Base-by-base conservation (phyloP, 2,888 invertebrate genomes). In the Drosophila limbata region DNA sequence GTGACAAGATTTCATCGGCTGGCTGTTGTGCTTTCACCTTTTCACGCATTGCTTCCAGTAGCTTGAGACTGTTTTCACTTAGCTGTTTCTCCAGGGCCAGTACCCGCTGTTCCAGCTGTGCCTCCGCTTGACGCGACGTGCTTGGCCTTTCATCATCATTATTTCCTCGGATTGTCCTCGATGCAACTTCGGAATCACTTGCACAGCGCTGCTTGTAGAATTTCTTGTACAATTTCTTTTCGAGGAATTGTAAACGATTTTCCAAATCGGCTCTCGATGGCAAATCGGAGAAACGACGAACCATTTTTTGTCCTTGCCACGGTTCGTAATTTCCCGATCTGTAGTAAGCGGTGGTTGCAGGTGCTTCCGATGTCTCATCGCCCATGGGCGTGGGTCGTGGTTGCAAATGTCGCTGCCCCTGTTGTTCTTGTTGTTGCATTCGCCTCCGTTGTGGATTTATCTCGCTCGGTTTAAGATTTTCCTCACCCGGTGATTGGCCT, bases 181-280 rank as follows among this genome's bases (percentile, higher is more conserved):
- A 91, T 91, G 91, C 85, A 79, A 91, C 91, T 84, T 91, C 91
- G 91, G 91, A 91, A 91, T 91, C 91, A 91, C 91, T 91, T 91
- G 91, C 90, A 89, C 91, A 88, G 89, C 91, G 91, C 91, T 90
- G 91, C 91, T 90, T 91, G 84, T 86, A 81, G 75, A 90, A 82
- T 88, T 87, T 91, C 79, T 86, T 88, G 73, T 81, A 89, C 67
- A 91, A 79, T 87, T 91, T 87, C 79, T 84, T 89, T 79, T 91
- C 91, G 73, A 91, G 81, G 79, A 90, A 91, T 73, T 90, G 83
- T 77, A 91, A 77, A 69, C 91, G 91, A 82, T 91, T 91, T 80
- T 91, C 91, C 86, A 91, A 90, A 89, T 91, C 91, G 60, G 91
- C 84, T 82, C 91, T 86, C 75, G 91, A 91, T 73, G 91, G 91